Conservation (phyloP, 2,888 invertebrate species). For the Branchipolynoe longqiensis region DNA sequence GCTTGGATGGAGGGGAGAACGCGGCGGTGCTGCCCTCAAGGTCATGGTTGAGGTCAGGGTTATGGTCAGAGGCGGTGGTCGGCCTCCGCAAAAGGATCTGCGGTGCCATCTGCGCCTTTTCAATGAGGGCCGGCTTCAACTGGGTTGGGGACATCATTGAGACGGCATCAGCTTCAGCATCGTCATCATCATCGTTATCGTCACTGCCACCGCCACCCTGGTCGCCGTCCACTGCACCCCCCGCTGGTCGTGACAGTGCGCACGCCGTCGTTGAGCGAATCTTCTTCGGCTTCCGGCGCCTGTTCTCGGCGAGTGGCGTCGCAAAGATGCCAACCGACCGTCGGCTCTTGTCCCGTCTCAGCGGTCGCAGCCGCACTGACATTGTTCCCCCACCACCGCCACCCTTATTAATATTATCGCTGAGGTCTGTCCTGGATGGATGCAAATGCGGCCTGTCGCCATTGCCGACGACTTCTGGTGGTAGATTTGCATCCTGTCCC, state of each 20-base stretch:
- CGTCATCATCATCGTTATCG: neutral
- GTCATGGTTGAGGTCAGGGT: neutral
- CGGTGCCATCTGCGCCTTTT: neutral
- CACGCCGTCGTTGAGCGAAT: conserved; percentile 25
- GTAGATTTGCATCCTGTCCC: too few relatives aligned
- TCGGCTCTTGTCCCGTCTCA: neutral
- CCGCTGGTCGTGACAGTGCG: neutral
- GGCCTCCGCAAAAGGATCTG: neutral
- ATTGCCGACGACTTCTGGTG: too few relatives aligned
- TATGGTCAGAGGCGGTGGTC: neutral
- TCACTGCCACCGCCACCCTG: conserved; percentile 16
- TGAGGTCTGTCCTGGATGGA: too few relatives aligned
- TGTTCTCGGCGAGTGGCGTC: neutral
- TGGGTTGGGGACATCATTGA: neutral
- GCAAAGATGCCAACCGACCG: conserved; percentile 28
- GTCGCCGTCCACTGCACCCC: neutral
- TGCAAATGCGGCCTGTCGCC: too few relatives aligned
- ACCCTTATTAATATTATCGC: too few relatives aligned
- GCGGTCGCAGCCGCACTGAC: neutral
- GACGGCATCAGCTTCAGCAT: neutral
- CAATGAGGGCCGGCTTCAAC: neutral
- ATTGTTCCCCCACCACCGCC: too few relatives aligned
- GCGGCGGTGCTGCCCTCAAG: too few relatives aligned
- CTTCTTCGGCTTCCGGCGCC: conserved; percentile 20
- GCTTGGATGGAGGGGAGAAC: neutral